Conservation (phyloP, 2,888 invertebrate genomes). For the Epinotia ramella region DNA sequence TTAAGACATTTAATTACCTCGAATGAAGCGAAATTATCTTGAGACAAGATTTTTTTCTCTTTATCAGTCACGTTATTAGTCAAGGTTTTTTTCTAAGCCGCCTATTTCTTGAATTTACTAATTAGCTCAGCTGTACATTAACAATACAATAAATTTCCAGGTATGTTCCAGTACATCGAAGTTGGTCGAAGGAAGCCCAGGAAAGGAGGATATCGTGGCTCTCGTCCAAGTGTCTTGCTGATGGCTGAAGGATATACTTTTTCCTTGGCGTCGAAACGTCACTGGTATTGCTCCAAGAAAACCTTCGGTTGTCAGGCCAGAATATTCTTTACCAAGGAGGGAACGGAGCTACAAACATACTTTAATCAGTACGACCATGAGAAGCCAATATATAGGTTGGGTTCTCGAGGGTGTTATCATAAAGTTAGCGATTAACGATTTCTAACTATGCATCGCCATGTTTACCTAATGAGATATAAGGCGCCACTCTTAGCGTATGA, state of each 20-base stretch:
- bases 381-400: conserved; percentile 13
- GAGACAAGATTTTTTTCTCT: no score
- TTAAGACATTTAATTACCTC: no score
- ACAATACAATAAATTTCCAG: conserved; percentile 4
- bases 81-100: neutral
- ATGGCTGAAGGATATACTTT: conserved; percentile 26
- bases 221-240: neutral
- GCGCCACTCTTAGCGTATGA: no score
- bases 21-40: no score
- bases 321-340: conserved; percentile 18
- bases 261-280: neutral
- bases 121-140: neutral
- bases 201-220: neutral
- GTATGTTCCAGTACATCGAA: conserved; percentile 15
- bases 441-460: neutral
- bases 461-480: no score
- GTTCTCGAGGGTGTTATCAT: neutral
- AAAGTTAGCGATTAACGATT: conserved; percentile 1
- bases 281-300: conserved; percentile 33
- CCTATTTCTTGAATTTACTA: neutral
- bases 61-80: no score
- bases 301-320: conserved; percentile 13
- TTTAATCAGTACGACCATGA: conserved; percentile 12
- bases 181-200: neutral
- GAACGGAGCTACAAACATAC: conserved; percentile 1